Evolutionary conservation across 2,888 invertebrate species (phyloP), one percentile per base, ranked within the genome.

Genomic region (Chaetogeoica ovagalla): DNA sequence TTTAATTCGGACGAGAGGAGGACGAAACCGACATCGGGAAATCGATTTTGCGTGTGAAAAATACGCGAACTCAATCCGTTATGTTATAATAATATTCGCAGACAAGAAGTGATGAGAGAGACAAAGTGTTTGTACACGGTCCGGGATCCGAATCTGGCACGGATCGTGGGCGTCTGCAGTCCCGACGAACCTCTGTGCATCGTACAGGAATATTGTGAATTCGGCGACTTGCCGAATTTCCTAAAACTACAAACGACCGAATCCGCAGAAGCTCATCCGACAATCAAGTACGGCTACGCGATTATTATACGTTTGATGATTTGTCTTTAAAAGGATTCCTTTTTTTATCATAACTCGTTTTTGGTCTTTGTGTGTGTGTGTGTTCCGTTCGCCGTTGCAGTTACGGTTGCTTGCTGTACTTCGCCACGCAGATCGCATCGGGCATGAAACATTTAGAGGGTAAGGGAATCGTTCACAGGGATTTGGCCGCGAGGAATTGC

Each of bases 401-500:
- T 86, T 93, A 94, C 87, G 93, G 92, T 84, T 92, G 92, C 87
- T 89, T 94, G 86, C 91, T 95, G 84, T 94, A 92, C 88, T 91
- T 96, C 87, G 92, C 94, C 84, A 92, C 92, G 81, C 95, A 96
- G 88, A 92, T 96, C 84, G 94, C 96, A 82, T 94, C 94, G 75
- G 96, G 96, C 83, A 96, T 96, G 95, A 94, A 94, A 86, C 96
- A 95, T 87, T 89, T 97, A 86, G 96, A 97, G 87, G 92, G 93
- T 69, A 89, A 94, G 86, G 94, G 94, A 86, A 90, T 96, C 87
- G 93, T 95, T 75, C 96, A 96, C 87, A 91, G 96, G 84, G 96
- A 96, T 87, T 89, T 96, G 84, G 93, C 95, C 81, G 94, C 95
- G 75, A 93, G 96, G 86, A 96, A 96, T 87, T 93, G 95, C 86